Base-by-base conservation (phyloP, 2,797 vertebrate species). In the Austrolebias charrua region DNA sequence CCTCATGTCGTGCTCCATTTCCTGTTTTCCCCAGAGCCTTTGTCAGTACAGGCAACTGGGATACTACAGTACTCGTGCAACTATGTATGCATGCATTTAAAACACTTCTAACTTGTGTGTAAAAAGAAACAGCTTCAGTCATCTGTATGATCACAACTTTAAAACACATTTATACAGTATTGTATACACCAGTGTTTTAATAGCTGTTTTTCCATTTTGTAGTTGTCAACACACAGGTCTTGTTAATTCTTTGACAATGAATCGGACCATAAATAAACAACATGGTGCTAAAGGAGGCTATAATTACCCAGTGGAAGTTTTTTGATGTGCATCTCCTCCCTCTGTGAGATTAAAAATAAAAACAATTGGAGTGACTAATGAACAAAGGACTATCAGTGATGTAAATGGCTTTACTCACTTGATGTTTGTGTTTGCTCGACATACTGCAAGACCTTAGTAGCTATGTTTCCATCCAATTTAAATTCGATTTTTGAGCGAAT, bases 1-100 rank as follows among this genome's bases (percentile, higher is more conserved):
- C 88, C 86, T 87, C 81, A 85, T 73, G 75, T 71, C 69, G 81
- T 65, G 82, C 80, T 85, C 78, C 81, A 86, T 86, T 87, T 88
- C 83, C 82, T 88, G 81, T 85, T 82, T 79, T 75, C 87, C 75
- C 74, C 71, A 71, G 85, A 73, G 80, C 75, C 57, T 63, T 65
- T 78, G 74, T 85, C 78, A 85, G 82, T 63, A 75, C 33, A 10
- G 12, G 33, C 15, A 16, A 48, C 13, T 9, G 53, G 52, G 60
- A 44, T 81, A 67, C 62, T 57, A 18, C 60, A 55, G 57, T 28
- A 19, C 40, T 71, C 35, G 33, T 45, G 53, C 43, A 62, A 71
- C 45, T 49, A 42, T 49, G 35, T 31, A 56, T 48, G 46, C 56
- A 73, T 54, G 33, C 47, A 56, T 63, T 56, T 46, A 28, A 61